Conservation (phyloP, 1,140 invertebrate species). For the Drosophila varians region DNA sequence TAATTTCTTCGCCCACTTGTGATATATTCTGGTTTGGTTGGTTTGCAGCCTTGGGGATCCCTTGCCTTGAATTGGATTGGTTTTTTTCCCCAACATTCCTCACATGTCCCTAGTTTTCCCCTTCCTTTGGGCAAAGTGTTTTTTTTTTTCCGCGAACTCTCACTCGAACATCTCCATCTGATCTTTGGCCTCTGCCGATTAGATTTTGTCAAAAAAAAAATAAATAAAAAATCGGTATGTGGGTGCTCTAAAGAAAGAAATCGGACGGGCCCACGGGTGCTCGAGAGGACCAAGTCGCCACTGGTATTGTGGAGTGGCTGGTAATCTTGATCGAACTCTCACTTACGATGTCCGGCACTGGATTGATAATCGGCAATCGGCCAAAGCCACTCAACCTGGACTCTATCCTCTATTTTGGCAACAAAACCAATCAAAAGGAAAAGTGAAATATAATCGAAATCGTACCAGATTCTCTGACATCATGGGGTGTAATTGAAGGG, state of each 20-base stretch:
- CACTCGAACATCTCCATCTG: not conserved
- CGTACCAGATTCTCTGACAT: slow-evolving; percentile 10
- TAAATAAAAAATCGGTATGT: not conserved
- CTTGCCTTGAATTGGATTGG: not conserved
- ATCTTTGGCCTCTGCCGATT: not conserved
- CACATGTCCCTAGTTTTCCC: not conserved
- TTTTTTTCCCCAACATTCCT: too few relatives aligned
- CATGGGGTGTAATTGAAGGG: not conserved
- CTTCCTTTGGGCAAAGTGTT: not conserved
- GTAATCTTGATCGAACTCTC: slow-evolving; percentile 59
- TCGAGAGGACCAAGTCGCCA: slow-evolving; percentile 28
- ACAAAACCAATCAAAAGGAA: slow-evolving; percentile 5
- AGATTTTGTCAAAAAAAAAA: not conserved
- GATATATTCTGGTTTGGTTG: slow-evolving; percentile 5
- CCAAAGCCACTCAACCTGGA: not conserved
- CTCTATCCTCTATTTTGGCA: not conserved
- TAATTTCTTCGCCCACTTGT: slow-evolving; percentile 33
- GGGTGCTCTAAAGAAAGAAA: not conserved
- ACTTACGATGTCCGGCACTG: slow-evolving; percentile 50
- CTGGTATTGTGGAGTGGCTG: slow-evolving; percentile 42
- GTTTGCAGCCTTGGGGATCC: not conserved
- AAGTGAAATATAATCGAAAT: slow-evolving; percentile 14
- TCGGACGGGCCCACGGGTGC: slow-evolving; percentile 4
- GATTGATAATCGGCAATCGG: slow-evolving; percentile 22
- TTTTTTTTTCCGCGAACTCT: not conserved